phyloP scores from a whole-genome alignment of 2,797 vertebrate species.

The Euthynnus affinis region DNA sequence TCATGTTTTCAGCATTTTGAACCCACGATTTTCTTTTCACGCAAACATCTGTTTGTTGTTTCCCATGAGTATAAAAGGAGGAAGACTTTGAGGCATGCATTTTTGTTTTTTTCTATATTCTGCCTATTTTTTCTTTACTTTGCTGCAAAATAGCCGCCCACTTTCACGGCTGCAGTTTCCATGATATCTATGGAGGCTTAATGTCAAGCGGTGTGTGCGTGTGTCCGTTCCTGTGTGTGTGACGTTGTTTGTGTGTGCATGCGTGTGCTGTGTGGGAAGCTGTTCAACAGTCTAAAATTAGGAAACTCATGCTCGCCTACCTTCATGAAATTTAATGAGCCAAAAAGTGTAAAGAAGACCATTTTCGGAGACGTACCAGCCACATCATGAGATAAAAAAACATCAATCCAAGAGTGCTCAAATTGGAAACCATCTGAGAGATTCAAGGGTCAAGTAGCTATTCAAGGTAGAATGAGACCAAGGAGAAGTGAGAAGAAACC shows the following conservation, averaged over 20 bases:
- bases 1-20: constrained; percentile 25
- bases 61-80: neutral
- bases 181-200: constrained; percentile 37
- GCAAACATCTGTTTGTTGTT: constrained; percentile 24
- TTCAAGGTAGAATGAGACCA: constrained; percentile 1
- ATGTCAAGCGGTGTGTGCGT: constrained; percentile 8
- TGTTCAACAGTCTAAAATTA: constrained; percentile 32
- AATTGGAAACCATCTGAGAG: neutral
- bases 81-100: neutral
- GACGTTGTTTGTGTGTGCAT: neutral
- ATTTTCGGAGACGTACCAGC: constrained; percentile 24
- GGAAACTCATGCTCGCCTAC: constrained; percentile 17
- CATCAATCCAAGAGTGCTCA: neutral
- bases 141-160: neutral
- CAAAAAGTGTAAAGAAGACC: neutral
- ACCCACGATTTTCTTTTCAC: constrained; percentile 28
- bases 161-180: constrained; percentile 45
- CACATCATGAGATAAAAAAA: neutral
- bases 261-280: constrained; percentile 22
- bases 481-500: neutral
- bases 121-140: neutral
- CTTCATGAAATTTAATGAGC: constrained; percentile 40
- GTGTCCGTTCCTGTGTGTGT: constrained; percentile 6
- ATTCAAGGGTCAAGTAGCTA: neutral
- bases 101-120: constrained; percentile 2